Evolutionary conservation across 2,797 vertebrate genomes (phyloP), one percentile per base, ranked within the genome.

Genomic region (Paedocypris micromegethes): DNA sequence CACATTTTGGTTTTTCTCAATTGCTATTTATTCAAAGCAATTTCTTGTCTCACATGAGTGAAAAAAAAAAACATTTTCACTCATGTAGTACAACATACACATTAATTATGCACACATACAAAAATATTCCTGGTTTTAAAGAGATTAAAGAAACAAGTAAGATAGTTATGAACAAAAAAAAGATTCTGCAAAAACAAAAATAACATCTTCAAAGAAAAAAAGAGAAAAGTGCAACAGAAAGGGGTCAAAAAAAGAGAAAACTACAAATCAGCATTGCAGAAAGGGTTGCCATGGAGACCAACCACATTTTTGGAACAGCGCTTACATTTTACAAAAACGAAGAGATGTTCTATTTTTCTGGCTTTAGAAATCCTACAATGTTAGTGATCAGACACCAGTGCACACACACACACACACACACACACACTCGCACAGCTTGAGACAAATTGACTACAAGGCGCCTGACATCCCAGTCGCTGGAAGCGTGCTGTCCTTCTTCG

Each of bases 241-340:
- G 49, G 47, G 39, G 1, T 5, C 9, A 2, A 2, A 47, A 49
- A 6, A 74, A 39, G 41, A 47, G 2, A 56, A 51, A 46, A 7
- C 3, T 8, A 39, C 48, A 8, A 7, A 38, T 37, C 51, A 23
- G 2, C 47, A 52, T 45, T 61, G 47, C 66, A 41, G 47, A 65
- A 64, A 57, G 53, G 63, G 60, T 72, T 65, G 54, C 73, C 68
- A 75, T 61, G 61, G 74, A 69, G 74, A 72, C 74, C 9, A 42
- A 51, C 41, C 65, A 64, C 43, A 66, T 59, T 69, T 62, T 54
- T 56, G 2, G 9, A 60, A 59, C 40, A 53, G 40, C 23, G 46
- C 67, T 55, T 50, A 55, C 5, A 2, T 45, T 61, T 23, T 1
- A 23, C 38, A 49, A 55, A 69, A 69, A 37, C 54, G 9, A 3